These are phyloP conservation scores for roundworm (Caenorhabditis elegans) DNA, from an alignment of 1,140 invertebrate genomes.

Conservation along the genomic window DNA sequence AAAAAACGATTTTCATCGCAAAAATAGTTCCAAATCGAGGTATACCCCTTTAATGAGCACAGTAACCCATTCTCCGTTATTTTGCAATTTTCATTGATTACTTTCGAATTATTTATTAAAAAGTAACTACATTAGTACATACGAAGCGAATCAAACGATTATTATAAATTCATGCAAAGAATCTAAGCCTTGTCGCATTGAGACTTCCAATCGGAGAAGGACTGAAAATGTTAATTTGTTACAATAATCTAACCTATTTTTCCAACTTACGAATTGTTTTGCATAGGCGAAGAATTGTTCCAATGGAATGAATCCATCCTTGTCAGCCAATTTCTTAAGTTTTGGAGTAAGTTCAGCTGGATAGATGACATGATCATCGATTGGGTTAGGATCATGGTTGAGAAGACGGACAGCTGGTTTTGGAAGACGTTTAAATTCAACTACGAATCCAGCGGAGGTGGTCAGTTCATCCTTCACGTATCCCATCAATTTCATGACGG, in stretches of 20 bases:
- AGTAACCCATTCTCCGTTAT: too few relatives aligned
- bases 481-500: conserved; percentile 49
- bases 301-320: conserved; percentile 40
- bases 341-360: conserved; percentile 37
- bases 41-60: too few relatives aligned
- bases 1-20: too few relatives aligned
- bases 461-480: conserved; percentile 44
- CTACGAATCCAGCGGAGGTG: conserved; percentile 53
- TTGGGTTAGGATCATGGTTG: conserved; percentile 49
- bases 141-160: too few relatives aligned
- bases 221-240: background rate
- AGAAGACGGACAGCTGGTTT: conserved; percentile 31
- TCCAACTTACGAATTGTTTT: background rate
- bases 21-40: too few relatives aligned
- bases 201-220: conserved; percentile 35
- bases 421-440: conserved; percentile 39
- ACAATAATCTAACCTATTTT: too few relatives aligned
- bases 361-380: conserved; percentile 52
- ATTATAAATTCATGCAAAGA: too few relatives aligned
- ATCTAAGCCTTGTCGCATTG: too few relatives aligned
- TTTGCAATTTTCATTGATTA: too few relatives aligned
- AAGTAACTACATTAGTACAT: too few relatives aligned
- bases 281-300: conserved; percentile 22
- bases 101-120: too few relatives aligned
- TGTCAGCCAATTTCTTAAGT: conserved; percentile 28